Evolutionary conservation across 1,140 invertebrate species (phyloP).

Genomic region (Procambarus clarkii): DNA sequence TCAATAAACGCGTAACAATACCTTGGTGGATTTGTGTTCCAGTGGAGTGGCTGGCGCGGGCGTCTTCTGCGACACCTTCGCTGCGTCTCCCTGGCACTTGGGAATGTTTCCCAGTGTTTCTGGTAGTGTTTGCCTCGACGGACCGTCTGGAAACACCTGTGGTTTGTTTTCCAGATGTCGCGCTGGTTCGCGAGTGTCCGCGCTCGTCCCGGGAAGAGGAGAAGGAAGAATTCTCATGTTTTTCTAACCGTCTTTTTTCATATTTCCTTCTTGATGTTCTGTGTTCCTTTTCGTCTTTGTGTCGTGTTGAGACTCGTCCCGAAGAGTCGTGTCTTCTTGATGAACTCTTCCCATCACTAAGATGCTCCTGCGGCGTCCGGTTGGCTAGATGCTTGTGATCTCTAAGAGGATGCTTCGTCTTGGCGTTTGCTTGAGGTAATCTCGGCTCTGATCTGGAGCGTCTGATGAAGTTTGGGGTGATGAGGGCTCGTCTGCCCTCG

Average conservation of each 20-base stretch:
- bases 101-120: background rate
- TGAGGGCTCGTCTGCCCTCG: background rate
- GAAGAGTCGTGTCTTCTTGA: background rate
- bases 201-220: background rate
- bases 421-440: conserved; percentile 22
- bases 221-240: background rate
- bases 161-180: background rate
- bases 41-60: background rate
- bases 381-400: background rate
- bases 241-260: background rate
- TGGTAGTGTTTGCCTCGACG: background rate
- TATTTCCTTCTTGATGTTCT: background rate
- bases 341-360: background rate
- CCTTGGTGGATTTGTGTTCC: too few species aligned
- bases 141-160: too few species aligned
- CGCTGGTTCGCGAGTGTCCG: background rate
- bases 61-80: background rate
- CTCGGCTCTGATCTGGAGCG: conserved; percentile 6
- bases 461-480: background rate
- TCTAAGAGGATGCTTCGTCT: too few species aligned
- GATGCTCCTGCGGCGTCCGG: background rate
- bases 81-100: background rate
- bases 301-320: background rate
- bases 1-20: too few species aligned
- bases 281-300: background rate